These are phyloP conservation scores for Hemithea aestivaria DNA, from an alignment of 2,888 invertebrate genomes.

Conservation along the genomic window DNA sequence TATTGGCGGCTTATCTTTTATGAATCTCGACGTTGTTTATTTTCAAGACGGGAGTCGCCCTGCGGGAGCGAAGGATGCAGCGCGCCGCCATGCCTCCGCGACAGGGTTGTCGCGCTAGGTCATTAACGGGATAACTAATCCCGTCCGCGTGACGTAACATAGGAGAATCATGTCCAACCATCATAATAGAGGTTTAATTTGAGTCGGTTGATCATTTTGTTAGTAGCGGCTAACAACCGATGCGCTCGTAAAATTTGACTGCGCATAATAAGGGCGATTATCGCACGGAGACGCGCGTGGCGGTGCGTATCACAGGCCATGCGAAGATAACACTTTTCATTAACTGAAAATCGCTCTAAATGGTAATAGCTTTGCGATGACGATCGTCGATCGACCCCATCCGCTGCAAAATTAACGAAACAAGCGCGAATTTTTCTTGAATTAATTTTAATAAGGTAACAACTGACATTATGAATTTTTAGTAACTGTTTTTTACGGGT, in stretches of 20 bases:
- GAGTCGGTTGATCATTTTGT: slow-evolving; percentile 63
- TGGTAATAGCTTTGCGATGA: slow-evolving; percentile 58
- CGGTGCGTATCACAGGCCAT: slow-evolving; percentile 49
- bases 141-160: slow-evolving; percentile 50
- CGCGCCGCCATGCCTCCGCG: slow-evolving; percentile 9
- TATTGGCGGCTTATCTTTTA: slow-evolving; percentile 48
- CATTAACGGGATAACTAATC: slow-evolving; percentile 52
- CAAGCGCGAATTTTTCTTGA: slow-evolving; percentile 58
- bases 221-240: slow-evolving; percentile 66
- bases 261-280: slow-evolving; percentile 73
- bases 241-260: slow-evolving; percentile 76
- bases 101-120: slow-evolving; percentile 35
- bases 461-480: slow-evolving; percentile 53
- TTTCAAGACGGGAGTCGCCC: slow-evolving; percentile 28
- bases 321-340: slow-evolving; percentile 62
- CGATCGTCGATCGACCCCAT: slow-evolving; percentile 46
- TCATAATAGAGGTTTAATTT: slow-evolving; percentile 63
- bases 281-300: slow-evolving; percentile 54
- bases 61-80: slow-evolving; percentile 22
- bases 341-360: slow-evolving; percentile 72
- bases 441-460: slow-evolving; percentile 66
- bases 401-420: slow-evolving; percentile 59
- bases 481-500: slow-evolving; percentile 51
- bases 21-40: slow-evolving; percentile 38
- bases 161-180: slow-evolving; percentile 52